phyloP scores from a whole-genome alignment of 2,113 vertebrate species.

The Gnathonemus echidnorhynchus region DNA sequence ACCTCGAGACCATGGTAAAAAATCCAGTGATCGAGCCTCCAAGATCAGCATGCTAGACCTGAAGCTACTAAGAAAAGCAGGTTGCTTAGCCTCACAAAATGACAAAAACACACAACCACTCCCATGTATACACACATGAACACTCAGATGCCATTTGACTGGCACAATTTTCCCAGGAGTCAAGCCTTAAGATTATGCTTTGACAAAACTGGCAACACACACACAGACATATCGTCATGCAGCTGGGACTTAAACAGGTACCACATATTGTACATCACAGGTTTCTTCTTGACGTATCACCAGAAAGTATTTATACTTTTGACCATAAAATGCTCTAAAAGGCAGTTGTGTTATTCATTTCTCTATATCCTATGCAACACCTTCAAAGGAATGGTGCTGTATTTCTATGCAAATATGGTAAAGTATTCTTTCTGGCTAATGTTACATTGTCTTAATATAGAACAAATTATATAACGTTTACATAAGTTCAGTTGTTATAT shows the following conservation, averaged over 20 bases:
- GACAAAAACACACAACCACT: background rate
- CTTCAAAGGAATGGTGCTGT: background rate
- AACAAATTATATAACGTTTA: constrained; percentile 6
- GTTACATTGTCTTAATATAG: constrained; percentile 6
- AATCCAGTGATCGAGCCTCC: background rate
- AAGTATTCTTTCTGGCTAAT: background rate
- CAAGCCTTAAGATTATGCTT: background rate
- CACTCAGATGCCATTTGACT: background rate
- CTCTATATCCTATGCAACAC: background rate
- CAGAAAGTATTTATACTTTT: background rate
- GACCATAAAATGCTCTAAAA: background rate
- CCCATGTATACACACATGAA: background rate
- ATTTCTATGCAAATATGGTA: background rate
- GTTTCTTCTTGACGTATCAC: background rate
- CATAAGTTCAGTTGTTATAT: constrained; percentile 7
- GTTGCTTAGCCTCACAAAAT: background rate
- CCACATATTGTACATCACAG: background rate
- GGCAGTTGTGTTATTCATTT: background rate
- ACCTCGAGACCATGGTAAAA: background rate
- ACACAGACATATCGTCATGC: background rate
- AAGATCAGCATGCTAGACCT: background rate
- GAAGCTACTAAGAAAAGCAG: background rate
- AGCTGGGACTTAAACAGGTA: background rate
- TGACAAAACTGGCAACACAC: background rate
- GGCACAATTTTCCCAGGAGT: background rate